phyloP scores from a whole-genome alignment of 2,888 invertebrate genomes.

The Drepanosiphum platanoidis region DNA sequence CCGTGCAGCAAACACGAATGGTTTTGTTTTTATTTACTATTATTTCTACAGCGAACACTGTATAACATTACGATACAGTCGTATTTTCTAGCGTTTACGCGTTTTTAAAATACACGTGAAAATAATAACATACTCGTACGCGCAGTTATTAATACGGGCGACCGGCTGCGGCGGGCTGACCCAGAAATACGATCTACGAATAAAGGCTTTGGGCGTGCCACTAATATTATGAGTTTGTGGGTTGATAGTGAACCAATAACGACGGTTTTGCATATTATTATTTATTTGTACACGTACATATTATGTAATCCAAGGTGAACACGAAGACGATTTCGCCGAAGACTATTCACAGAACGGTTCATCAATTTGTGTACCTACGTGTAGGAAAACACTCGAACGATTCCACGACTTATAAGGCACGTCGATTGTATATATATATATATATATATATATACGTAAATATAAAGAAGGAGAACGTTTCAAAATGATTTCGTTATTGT shows the following conservation, averaged over 20 bases:
- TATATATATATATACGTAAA: too few species aligned
- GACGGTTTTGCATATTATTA: slow-evolving; percentile 16
- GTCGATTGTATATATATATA: neutral
- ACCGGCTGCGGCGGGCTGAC: slow-evolving; percentile 9
- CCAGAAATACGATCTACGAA: neutral
- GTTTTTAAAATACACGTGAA: neutral
- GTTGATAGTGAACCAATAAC: slow-evolving; percentile 50
- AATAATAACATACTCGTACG: too few species aligned
- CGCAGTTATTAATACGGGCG: neutral
- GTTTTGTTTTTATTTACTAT: too few species aligned
- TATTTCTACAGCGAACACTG: too few species aligned
- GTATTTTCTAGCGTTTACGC: too few species aligned
- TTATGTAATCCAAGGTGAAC: slow-evolving; percentile 50
- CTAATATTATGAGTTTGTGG: slow-evolving; percentile 20
- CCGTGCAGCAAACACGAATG: too few species aligned
- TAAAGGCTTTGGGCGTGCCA: slow-evolving; percentile 39
- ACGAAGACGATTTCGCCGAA: slow-evolving; percentile 56
- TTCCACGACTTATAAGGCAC: slow-evolving; percentile 42
- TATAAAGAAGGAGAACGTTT: slow-evolving; percentile 10
- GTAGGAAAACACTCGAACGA: neutral
- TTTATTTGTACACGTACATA: neutral
- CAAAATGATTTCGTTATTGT: slow-evolving; percentile 26
- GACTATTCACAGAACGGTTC: neutral
- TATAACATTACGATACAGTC: too few species aligned
- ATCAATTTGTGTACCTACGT: neutral